Evolutionary conservation across 1,140 invertebrate species (phyloP), one percentile per base, ranked within the genome.

Genomic region (Ceratosolen solmsi): DNA sequence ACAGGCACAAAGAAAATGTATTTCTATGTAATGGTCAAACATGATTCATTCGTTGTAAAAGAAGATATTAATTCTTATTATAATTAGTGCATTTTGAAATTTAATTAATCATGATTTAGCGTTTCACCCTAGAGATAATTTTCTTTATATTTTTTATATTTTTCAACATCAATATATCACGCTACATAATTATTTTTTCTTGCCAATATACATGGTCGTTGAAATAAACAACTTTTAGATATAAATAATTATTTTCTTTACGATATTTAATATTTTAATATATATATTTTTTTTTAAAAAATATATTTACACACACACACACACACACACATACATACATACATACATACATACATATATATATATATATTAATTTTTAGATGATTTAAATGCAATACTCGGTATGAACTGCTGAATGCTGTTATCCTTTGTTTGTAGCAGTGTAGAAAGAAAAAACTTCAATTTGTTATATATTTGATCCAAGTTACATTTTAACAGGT

Each of bases 321-420:
- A n/a, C n/a, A n/a, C n/a, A n/a, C n/a, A n/a, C n/a, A n/a, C n/a
- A n/a, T n/a, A n/a, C n/a, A n/a, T n/a, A n/a, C n/a, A n/a, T n/a
- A n/a, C n/a, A n/a, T n/a, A n/a, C n/a, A n/a, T n/a, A n/a, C n/a
- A n/a, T n/a, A n/a, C n/a, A n/a, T n/a, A n/a, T n/a, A n/a, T n/a
- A n/a, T n/a, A n/a, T n/a, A n/a, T n/a, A n/a, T n/a, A 46, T 33
- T 80, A 71, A 80, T 80, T 60, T 68, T 49, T 33, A 70, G 8
- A 70, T 51, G 22, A n/a, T n/a, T n/a, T 38, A 81, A 72, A 76
- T 75, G 79, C 65, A 41, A 49, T 63, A 11, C 75, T 41, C 7
- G 41, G 7, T 41, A 56, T 75, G 72, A 81, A 27, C 22, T 75
- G 20, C 49, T 81, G 72, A 75, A 22, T 65, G 8, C 68, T 30